Evolutionary conservation across 2,888 invertebrate species (phyloP).

Genomic region (Hydroisotoma schaefferi): DNA sequence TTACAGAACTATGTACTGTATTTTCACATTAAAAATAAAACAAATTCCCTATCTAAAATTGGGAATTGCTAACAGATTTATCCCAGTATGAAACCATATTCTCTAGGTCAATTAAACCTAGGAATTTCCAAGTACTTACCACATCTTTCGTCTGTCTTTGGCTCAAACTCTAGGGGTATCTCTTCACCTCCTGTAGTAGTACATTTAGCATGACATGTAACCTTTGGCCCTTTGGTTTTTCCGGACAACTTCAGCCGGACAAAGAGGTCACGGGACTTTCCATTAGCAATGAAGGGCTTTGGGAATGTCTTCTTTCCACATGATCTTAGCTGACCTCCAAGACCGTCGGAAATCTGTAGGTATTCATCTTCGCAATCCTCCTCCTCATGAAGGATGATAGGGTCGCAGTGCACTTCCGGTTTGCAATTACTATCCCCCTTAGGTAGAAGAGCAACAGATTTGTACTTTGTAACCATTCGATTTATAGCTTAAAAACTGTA

Average conservation of each 20-base stretch:
- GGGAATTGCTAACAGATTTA: too few relatives aligned
- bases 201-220: too few relatives aligned
- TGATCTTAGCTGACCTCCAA: background rate
- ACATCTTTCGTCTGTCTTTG: too few relatives aligned
- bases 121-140: too few relatives aligned
- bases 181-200: too few relatives aligned
- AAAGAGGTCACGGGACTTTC: background rate
- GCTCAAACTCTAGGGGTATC: too few relatives aligned
- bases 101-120: too few relatives aligned
- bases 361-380: background rate
- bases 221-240: too few relatives aligned
- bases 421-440: slow-evolving; percentile 2
- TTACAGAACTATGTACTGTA: too few relatives aligned
- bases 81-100: too few relatives aligned
- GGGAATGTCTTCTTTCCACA: background rate
- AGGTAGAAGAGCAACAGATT: background rate
- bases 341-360: slow-evolving; percentile 1
- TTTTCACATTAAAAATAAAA: background rate
- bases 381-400: background rate
- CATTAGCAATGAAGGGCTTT: background rate
- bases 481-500: background rate
- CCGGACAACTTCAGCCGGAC: too few relatives aligned
- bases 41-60: background rate
- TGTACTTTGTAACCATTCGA: too few relatives aligned
- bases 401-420: background rate